phyloP scores from a whole-genome alignment of 2,888 invertebrate genomes.

The Epinotia ramella region DNA sequence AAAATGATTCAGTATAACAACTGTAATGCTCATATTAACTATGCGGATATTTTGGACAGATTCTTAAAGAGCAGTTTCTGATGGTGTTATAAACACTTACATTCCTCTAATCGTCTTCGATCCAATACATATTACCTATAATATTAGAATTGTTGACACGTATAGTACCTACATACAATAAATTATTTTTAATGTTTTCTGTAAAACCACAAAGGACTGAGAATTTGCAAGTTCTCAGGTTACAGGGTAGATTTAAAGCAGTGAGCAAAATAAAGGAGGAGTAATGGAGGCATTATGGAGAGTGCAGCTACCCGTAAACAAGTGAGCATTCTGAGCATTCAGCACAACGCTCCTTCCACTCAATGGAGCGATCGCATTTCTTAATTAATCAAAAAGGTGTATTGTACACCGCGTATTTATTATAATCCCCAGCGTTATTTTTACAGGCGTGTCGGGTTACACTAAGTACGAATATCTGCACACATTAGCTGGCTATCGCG shows the following conservation, averaged over 20 bases:
- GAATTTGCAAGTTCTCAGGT: slow-evolving; percentile 14
- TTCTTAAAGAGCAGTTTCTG: not conserved
- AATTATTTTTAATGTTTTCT: not conserved
- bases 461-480: slow-evolving; percentile 54
- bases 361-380: slow-evolving; percentile 41
- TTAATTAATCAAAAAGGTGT: slow-evolving; percentile 52
- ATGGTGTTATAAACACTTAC: not conserved
- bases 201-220: not conserved
- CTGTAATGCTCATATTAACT: not conserved
- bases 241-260: slow-evolving; percentile 12
- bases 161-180: not conserved
- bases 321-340: slow-evolving; percentile 37
- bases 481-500: slow-evolving; percentile 67
- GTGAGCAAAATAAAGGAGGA: slow-evolving; percentile 17
- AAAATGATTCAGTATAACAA: not conserved
- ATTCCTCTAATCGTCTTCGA: not conserved
- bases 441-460: slow-evolving; percentile 58
- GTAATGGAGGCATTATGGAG: slow-evolving; percentile 15
- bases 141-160: not conserved
- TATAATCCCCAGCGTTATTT: slow-evolving; percentile 55
- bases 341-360: not conserved
- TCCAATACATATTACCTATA: not conserved
- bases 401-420: slow-evolving; percentile 54
- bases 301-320: slow-evolving; percentile 26
- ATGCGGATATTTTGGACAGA: not conserved